Percentiles rank a stretch among this genome's conserved stretches.
These are phyloP conservation scores for Tenthredo mesomela DNA, from an alignment of 2,888 invertebrate species.

Conservation along the genomic window DNA sequence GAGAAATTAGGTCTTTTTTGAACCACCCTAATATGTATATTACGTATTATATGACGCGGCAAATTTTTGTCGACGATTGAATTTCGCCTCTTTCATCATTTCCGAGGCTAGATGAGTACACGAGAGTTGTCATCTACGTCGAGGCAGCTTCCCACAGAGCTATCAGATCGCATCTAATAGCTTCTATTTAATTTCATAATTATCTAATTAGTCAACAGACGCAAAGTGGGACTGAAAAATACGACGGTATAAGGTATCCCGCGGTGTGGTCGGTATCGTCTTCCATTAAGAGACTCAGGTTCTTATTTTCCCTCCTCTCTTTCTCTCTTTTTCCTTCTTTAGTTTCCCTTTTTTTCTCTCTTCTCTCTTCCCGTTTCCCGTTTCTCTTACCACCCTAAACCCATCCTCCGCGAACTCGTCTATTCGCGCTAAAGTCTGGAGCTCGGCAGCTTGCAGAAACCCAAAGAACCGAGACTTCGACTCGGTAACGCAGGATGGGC, in stretches of 20 bases:
- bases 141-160: background rate
- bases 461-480: conserved; percentile 35
- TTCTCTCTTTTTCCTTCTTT: conserved; percentile 33
- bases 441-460: conserved; percentile 1
- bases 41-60: background rate
- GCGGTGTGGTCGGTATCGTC: conserved; percentile 58
- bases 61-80: background rate
- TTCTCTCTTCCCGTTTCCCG: conserved; percentile 27
- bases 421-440: conserved; percentile 13
- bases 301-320: conserved; percentile 56
- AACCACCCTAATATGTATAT: no score
- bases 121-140: conserved; percentile 17
- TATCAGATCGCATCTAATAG: conserved; percentile 15
- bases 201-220: conserved; percentile 17
- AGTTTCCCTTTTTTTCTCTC: conserved; percentile 8
- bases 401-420: background rate
- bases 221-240: conserved; percentile 34
- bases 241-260: conserved; percentile 50
- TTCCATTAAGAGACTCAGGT: conserved; percentile 68
- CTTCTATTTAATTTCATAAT: conserved; percentile 10
- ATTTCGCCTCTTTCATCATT: background rate
- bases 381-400: background rate
- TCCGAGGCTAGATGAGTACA: background rate
- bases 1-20: no score
- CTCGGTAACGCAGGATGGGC: conserved; percentile 53